Evolutionary conservation across 1,140 invertebrate species (phyloP), one percentile per base, ranked within the genome.

Genomic region (Drosophila santomea): DNA sequence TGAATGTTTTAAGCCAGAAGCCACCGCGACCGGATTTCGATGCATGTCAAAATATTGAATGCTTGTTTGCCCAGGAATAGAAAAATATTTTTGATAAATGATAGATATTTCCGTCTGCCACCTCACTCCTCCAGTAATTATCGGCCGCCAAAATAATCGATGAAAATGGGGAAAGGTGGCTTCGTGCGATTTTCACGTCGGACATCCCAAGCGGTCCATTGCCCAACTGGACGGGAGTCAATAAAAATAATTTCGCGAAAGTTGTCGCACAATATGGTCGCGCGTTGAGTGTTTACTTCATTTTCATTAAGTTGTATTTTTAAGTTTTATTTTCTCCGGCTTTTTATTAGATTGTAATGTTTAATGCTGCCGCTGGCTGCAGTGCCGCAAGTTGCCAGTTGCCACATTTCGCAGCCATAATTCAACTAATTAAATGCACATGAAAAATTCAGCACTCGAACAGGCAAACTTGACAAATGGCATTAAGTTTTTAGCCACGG

Each of bases 381-480:
- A 41, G 55, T 55, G 44, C 55, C 17, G 52, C 51, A 32, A 78
- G 43, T 77, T 36, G 61, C 58, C 64, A 82, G 57, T 83, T 58
- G 57, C 84, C 80, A 80, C 84, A 89, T 89, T 89, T 89, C 77
- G 71, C 84, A 78, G 80, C 85, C 84, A 89, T 89, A 89, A 84
- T 89, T 89, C 84, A 89, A 89, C 84, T 89, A 89, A 89, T 89
- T 89, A 89, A 89, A 89, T 89, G 85, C 84, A 84, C 84, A 89
- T 89, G 84, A 89, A 89, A 88, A 89, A 89, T 89, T 90, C 84
- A 89, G 73, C 84, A 89, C 84, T 89, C 81, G 28, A 88, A 88
- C 89, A 74, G 84, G 84, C 74, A 84, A 89, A 83, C 74, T 79
- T 74, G 74, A 81, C 79, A 63, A 69, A 62, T 76, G 58, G 61